Base-by-base conservation (phyloP, 53 echinoderm and acorn worm species). In the Holothuria scabra region DNA sequence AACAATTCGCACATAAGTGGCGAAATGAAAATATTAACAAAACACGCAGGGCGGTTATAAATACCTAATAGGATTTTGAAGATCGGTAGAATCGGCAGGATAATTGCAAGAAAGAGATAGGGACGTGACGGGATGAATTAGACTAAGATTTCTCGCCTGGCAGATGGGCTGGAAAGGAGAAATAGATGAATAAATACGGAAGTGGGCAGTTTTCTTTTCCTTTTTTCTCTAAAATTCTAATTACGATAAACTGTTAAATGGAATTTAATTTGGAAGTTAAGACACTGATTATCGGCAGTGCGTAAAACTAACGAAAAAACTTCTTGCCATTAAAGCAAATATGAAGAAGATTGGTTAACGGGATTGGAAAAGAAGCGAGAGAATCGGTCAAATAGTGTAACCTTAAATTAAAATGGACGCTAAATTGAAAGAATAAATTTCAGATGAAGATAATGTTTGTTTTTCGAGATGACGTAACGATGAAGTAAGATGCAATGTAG, bases 1-100 rank as follows among this genome's bases (percentile, higher is more conserved):
- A 32, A 38, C 62, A 61, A 81, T 81, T 81, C 82, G 82, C 65
- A 63, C 82, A 48, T 81, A 81, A 81, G 82, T 81, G 82, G 82
- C 82, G 82, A 81, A 62, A 81, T 81, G 65, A 81, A 81, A 81
- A 81, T 81, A 81, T 81, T 81, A 81, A 48, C 82, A 81, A 61
- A 64, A 81, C 64, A 64, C 37, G 22, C 62, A 23, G 62, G 37
- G 62, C 82, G 65, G 38, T 81, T 61, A 81, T 81, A 64, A 81
- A 81, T 63, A 63, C 46, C 24, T 60, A 81, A 81, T 81, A 64
- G 82, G 82, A 81, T 81, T 81, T 44, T 57, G 78, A 78, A 78
- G 78, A 78, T 78, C 41, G 72, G 19, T 23, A 46, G 48, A 38
- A 72, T 46, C 48, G 72, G 72, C 14, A 25, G 46, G 72, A 72